These are phyloP conservation scores for Bombus affinis DNA, from an alignment of 1,140 invertebrate species.

Conservation along the genomic window DNA sequence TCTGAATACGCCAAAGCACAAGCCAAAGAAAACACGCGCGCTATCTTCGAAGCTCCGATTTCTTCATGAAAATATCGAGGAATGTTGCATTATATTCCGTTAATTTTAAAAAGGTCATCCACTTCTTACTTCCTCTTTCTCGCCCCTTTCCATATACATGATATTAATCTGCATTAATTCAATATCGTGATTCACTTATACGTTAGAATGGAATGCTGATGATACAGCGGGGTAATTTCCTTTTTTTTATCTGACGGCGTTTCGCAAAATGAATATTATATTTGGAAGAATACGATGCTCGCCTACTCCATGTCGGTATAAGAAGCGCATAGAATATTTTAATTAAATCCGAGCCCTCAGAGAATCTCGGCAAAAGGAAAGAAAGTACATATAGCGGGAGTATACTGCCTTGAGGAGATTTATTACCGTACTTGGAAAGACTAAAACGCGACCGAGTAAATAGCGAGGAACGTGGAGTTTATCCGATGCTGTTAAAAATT, in stretches of 20 bases:
- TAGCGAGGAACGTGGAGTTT: conserved; percentile 43
- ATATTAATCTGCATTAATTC: conserved; percentile 22
- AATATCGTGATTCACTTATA: conserved; percentile 8
- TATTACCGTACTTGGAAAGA: conserved; percentile 45
- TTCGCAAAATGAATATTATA: conserved; percentile 54
- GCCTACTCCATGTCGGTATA: conserved; percentile 47
- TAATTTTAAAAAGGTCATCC: not conserved
- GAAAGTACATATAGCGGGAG: conserved; percentile 36
- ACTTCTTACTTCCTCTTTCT: not conserved
- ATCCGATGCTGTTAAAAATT: conserved; percentile 56
- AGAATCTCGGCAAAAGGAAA: conserved; percentile 49
- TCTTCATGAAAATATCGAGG: not conserved
- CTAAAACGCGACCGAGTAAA: conserved; percentile 54
- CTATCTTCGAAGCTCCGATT: not conserved
- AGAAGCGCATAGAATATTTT: conserved; percentile 58
- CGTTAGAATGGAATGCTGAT: not conserved
- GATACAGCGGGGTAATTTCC: not conserved
- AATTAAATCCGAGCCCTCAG: conserved; percentile 60
- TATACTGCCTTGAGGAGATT: conserved; percentile 51
- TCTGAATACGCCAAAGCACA: not conserved
- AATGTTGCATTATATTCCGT: not conserved
- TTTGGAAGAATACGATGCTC: conserved; percentile 32
- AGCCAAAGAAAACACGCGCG: not conserved
- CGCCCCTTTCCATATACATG: not conserved
- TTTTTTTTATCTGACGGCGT: not conserved